Evolutionary conservation across 2,113 vertebrate genomes (phyloP), one percentile per base, ranked within the genome.

Genomic region (Chauna torquata): DNA sequence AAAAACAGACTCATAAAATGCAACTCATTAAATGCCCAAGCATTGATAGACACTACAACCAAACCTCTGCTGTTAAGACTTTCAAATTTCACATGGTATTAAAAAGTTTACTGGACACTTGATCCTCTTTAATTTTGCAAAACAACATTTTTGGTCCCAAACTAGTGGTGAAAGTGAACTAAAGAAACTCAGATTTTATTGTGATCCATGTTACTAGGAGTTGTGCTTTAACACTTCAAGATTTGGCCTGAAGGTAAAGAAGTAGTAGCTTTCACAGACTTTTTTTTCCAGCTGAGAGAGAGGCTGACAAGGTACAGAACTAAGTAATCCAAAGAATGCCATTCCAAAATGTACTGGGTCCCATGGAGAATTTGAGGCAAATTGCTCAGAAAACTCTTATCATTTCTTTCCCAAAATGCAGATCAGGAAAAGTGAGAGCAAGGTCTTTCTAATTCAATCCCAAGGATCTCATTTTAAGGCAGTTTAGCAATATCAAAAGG

Each of bases 91-190:
- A 96, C 93, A 93, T 92, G 79, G 85, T 93, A 92, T 94, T 93
- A 96, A 96, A 97, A 96, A 82, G 28, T 97, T 96, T 97, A 96
- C 96, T 90, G 93, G 94, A 94, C 96, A 90, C 87, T 96, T 90
- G 92, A 64, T 64, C 58, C 96, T 95, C 92, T 96, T 97, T 95
- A 96, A 94, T 76, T 88, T 80, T 95, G 66, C 78, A 93, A 96
- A 97, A 85, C 88, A 94, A 92, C 68, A 45, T 96, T 96, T 94
- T 93, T 85, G 78, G 75, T 96, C 75, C 88, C 83, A 70, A 96
- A 96, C 49, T 38, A 80, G 32, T 42, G 90, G 90, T 80, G 94
- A 93, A 95, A 96, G 92, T 82, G 78, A 96, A 91, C 79, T 83
- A 96, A 90, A 92, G 84, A 87, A 91, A 80, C 58, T 66, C 62